Percentiles rank a stretch among this genome's conserved stretches.
Evolutionary conservation across 1,140 invertebrate species (phyloP).

Genomic region (Arion vulgaris): DNA sequence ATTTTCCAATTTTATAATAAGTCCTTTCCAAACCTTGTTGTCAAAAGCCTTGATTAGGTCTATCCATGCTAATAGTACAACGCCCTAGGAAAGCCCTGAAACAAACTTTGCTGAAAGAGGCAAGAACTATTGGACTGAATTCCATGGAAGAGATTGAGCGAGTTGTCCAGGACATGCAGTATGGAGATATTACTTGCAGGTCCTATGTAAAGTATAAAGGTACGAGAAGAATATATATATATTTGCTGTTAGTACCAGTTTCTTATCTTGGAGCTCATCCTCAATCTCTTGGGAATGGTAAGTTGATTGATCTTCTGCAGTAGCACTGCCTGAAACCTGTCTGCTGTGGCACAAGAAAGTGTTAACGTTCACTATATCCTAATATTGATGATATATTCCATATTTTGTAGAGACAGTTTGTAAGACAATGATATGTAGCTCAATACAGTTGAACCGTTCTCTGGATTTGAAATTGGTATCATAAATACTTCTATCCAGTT

Average conservation of each 20-base stretch:
- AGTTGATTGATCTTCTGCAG: neutral
- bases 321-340: neutral
- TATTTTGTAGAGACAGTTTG: neutral
- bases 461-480: neutral
- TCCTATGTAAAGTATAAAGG: too few species aligned
- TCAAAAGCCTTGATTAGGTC: too few species aligned
- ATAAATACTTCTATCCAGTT: neutral
- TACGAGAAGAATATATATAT: too few species aligned
- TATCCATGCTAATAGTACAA: too few species aligned
- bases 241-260: neutral
- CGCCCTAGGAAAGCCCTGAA: too few species aligned
- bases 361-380: neutral
- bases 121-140: too few species aligned
- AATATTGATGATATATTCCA: neutral
- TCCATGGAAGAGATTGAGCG: too few species aligned
- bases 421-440: neutral
- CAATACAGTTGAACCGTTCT: neutral
- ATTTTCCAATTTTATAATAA: too few species aligned
- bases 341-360: neutral
- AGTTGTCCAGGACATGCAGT: too few species aligned
- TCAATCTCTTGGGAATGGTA: neutral
- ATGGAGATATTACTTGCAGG: too few species aligned
- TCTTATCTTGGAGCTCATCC: neutral
- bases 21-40: too few species aligned
- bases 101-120: too few species aligned